A percentile compares a stretch with the other conserved stretches of the same genome.
Evolutionary conservation across 1,140 invertebrate species (phyloP).

Genomic region (Drosophila serrata): DNA sequence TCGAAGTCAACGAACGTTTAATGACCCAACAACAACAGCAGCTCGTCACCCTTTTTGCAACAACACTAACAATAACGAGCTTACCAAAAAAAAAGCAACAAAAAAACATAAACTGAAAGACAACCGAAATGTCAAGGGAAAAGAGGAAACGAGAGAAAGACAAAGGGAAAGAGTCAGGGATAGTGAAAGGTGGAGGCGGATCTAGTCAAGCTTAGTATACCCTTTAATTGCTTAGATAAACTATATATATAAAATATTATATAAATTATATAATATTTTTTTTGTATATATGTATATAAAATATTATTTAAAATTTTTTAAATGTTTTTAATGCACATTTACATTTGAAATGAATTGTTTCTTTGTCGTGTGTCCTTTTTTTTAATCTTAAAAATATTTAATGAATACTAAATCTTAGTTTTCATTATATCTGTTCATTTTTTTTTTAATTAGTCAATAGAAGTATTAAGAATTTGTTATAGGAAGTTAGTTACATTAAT

Average conservation of each 20-base stretch:
- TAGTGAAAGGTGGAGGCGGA: slow-evolving; percentile 24
- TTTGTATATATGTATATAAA: too few species aligned
- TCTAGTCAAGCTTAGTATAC: slow-evolving; percentile 6
- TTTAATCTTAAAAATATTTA: too few species aligned
- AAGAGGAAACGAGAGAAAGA: slow-evolving; percentile 17
- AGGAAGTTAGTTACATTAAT: too few species aligned
- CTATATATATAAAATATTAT: not conserved
- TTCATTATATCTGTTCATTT: too few species aligned
- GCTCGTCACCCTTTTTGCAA: slow-evolving; percentile 45
- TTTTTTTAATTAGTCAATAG: too few species aligned
- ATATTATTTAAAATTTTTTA: too few species aligned
- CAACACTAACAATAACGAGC: slow-evolving; percentile 25
- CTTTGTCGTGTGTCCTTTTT: too few species aligned
- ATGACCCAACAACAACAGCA: slow-evolving; percentile 31
- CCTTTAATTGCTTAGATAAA: not conserved
- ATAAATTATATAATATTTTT: not conserved
- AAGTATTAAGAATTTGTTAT: too few species aligned
- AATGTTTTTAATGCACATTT: too few species aligned
- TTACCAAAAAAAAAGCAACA: slow-evolving; percentile 7
- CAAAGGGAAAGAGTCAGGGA: not conserved
- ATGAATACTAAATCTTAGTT: too few species aligned
- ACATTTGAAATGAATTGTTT: too few species aligned
- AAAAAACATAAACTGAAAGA: slow-evolving; percentile 21
- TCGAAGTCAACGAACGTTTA: slow-evolving; percentile 56
- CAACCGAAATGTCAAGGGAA: slow-evolving; percentile 48